Evolutionary conservation across 2,888 invertebrate genomes (phyloP), one percentile per base, ranked within the genome.

Genomic region (Galerucella pusilla): DNA sequence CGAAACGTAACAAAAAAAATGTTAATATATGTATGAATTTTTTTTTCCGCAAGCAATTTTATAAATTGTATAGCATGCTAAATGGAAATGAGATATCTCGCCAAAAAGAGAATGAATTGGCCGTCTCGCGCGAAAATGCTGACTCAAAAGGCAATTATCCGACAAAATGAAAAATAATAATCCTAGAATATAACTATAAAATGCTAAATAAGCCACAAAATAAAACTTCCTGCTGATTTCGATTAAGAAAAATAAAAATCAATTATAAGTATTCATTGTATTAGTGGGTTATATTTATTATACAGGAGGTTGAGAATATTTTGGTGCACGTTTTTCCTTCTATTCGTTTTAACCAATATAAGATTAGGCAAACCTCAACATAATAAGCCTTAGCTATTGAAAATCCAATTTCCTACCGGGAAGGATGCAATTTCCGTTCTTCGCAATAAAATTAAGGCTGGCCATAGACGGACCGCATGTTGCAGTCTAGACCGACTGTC

Each of bases 111-210:
- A 63, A 46, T 42, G 35, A 70, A 70, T 63, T 63, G 61, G 70
- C 54, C 25, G 20, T 60, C 46, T 16, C 68, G 35, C 68, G 35
- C 78, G 78, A 42, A 77, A 63, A 35, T 63, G 79, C 79, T 80
- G 79, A 80, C 73, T 76, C 77, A 75, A 75, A 76, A 72, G 77
- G 79, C 75, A 76, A 80, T 77, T 73, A 77, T 73, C 68, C 67
- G 6, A 59, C 71, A 73, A 75, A 75, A 68, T 78, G 75, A 75
- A 76, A 80, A 80, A 80, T 77, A 77, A 78, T 79, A 80, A 78
- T 78, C 77, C 78, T 73, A 73, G 75, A 75, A 73, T 70, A 70
- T 72, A 16, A 75, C 78, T 77, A 77, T 76, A 68, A 75, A 76
- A 73, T 78, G 77, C 75, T 73, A 74, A 75, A 74, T 77, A 78